These are phyloP conservation scores for Sandelia bainsii DNA, from an alignment of 2,797 vertebrate genomes.

Conservation along the genomic window DNA sequence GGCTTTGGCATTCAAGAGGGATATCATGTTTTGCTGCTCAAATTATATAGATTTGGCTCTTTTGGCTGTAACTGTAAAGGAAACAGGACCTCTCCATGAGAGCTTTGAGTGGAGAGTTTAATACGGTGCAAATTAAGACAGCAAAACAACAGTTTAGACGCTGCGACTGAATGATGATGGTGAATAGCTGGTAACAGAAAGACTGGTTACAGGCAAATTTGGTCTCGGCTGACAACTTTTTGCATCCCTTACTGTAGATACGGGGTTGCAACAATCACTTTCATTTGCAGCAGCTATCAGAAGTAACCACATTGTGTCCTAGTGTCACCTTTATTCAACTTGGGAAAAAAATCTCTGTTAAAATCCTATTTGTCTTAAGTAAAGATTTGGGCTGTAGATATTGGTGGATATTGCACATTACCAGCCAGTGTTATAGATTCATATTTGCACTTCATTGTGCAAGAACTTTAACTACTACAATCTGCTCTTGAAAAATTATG, in stretches of 20 bases:
- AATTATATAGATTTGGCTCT: slow-evolving; percentile 70
- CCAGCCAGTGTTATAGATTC: slow-evolving; percentile 15
- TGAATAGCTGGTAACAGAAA: slow-evolving; percentile 5
- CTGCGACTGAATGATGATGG: slow-evolving; percentile 26
- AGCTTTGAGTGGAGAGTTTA: slow-evolving; percentile 64
- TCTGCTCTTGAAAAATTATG: slow-evolving; percentile 44
- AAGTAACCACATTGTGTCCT: slow-evolving; percentile 1
- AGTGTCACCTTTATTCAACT: slow-evolving; percentile 7
- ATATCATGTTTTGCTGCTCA: slow-evolving; percentile 66
- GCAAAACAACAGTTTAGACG: slow-evolving; percentile 73
- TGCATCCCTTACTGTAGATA: background rate
- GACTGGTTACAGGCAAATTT: slow-evolving; percentile 5
- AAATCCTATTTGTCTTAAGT: slow-evolving; percentile 25
- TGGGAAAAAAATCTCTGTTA: background rate
- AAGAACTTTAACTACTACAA: slow-evolving; percentile 36
- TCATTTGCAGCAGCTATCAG: background rate
- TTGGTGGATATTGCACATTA: slow-evolving; percentile 29
- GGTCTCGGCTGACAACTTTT: slow-evolving; percentile 8
- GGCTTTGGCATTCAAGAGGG: slow-evolving; percentile 70
- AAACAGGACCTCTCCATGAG: slow-evolving; percentile 71
- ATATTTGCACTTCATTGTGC: slow-evolving; percentile 56
- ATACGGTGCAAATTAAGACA: slow-evolving; percentile 60
- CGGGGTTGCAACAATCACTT: background rate
- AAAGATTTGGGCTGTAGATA: slow-evolving; percentile 31
- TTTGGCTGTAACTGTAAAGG: slow-evolving; percentile 66